A percentile compares a stretch with the other conserved stretches of the same genome.
Conservation (phyloP, 2,797 vertebrate genomes). For the Anisognathus igniventris region DNA sequence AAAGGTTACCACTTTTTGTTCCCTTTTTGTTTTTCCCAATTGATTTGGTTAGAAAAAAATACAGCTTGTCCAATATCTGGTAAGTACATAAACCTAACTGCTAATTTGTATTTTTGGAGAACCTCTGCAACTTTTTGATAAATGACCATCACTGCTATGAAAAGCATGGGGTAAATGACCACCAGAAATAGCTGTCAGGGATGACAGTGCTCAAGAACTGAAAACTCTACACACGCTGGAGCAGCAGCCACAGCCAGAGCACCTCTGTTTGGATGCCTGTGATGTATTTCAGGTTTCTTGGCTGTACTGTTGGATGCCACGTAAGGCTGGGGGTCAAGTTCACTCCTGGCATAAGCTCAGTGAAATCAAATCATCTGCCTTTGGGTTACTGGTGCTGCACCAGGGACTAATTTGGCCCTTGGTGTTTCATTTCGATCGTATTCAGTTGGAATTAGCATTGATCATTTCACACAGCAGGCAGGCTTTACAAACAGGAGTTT, state of each 20-base stretch:
- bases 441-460: slow-evolving; percentile 20
- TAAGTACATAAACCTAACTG: neutral
- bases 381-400: neutral
- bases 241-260: neutral
- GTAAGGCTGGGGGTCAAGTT: neutral
- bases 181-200: neutral
- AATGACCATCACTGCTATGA: neutral
- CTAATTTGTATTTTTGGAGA: neutral
- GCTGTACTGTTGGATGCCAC: neutral
- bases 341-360: neutral
- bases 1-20: neutral
- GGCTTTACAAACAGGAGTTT: slow-evolving; percentile 1
- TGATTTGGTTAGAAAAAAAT: neutral
- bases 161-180: neutral
- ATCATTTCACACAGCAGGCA: slow-evolving; percentile 21
- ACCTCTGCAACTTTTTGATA: neutral
- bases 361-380: neutral
- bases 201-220: neutral
- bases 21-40: fast-evolving
- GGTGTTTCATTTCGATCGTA: neutral
- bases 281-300: neutral
- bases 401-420: neutral
- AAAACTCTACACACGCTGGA: neutral
- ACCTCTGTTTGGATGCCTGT: neutral
- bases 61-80: neutral